Percentiles rank a stretch among this genome's conserved stretches.
Conservation (phyloP, 2,797 vertebrate species). For the Lepus townsendii region DNA sequence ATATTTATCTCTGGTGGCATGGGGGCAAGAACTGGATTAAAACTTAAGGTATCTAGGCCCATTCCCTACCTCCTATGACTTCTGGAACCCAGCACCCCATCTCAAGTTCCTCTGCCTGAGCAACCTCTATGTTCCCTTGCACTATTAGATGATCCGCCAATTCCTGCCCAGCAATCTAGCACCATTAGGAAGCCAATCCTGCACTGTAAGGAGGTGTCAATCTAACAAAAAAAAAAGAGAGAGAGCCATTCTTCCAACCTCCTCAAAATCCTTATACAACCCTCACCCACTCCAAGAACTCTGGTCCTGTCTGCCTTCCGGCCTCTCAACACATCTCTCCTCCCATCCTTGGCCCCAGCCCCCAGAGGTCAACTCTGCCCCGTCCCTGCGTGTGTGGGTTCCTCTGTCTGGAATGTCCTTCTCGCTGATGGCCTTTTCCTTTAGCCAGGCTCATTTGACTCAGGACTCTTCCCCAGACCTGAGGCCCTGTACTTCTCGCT, state of each 20-base stretch:
- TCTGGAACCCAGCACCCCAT: background rate
- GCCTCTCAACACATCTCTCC: too few species aligned
- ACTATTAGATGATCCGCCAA: background rate
- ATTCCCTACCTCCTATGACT: accelerated
- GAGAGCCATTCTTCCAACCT: background rate
- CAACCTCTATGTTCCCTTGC: background rate
- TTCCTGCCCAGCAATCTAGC: background rate
- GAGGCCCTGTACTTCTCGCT: background rate
- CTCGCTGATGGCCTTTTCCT: too few species aligned
- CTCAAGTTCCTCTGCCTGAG: too few species aligned
- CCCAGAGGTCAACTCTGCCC: background rate
- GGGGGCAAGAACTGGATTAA: too few species aligned
- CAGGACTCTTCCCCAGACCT: background rate
- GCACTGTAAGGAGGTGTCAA: background rate
- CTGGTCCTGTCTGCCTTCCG: too few species aligned
- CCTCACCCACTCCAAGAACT: background rate
- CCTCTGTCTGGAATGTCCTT: background rate
- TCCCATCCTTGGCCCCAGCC: background rate
- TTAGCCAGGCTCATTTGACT: background rate
- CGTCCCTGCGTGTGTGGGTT: accelerated
- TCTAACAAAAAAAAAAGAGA: background rate
- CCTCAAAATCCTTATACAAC: background rate
- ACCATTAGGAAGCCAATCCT: background rate
- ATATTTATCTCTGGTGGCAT: too few species aligned
- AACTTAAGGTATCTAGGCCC: too few species aligned